These are phyloP conservation scores for Ciconia nigra DNA, from an alignment of 2,797 vertebrate species.

Conservation along the genomic window DNA sequence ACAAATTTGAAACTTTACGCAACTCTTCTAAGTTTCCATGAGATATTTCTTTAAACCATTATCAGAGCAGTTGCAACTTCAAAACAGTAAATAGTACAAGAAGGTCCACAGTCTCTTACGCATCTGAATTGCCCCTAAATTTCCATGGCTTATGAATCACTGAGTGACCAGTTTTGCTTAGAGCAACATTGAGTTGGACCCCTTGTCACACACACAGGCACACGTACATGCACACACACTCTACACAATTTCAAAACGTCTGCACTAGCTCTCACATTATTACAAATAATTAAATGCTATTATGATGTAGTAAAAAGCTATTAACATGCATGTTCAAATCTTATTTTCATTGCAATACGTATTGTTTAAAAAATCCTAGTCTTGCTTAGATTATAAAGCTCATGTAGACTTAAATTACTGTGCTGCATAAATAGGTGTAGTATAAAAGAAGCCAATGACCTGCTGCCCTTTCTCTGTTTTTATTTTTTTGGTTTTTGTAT, in stretches of 20 bases:
- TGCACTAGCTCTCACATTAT: not conserved
- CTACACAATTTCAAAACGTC: not conserved
- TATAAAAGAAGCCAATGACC: not conserved
- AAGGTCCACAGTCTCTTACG: not conserved
- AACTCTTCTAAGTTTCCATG: not conserved
- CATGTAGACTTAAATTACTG: not conserved
- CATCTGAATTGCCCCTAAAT: not conserved
- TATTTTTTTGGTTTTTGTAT: not conserved
- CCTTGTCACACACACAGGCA: not conserved
- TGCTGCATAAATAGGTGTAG: not conserved
- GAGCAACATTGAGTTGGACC: not conserved
- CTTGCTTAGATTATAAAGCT: not conserved
- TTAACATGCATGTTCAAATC: not conserved
- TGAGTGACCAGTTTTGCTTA: not conserved
- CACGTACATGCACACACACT: not conserved
- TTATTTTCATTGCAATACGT: not conserved
- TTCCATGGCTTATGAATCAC: not conserved
- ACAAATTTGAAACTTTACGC: not conserved
- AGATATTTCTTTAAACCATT: not conserved
- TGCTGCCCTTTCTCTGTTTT: not conserved
- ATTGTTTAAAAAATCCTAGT: not conserved
- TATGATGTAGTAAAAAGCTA: not conserved
- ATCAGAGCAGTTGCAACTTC: not conserved
- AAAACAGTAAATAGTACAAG: not conserved
- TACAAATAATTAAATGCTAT: not conserved